Percentiles rank a stretch among this genome's conserved stretches.
phyloP scores from a whole-genome alignment of 2,888 invertebrate species.

The Camptogramma bilineatum region DNA sequence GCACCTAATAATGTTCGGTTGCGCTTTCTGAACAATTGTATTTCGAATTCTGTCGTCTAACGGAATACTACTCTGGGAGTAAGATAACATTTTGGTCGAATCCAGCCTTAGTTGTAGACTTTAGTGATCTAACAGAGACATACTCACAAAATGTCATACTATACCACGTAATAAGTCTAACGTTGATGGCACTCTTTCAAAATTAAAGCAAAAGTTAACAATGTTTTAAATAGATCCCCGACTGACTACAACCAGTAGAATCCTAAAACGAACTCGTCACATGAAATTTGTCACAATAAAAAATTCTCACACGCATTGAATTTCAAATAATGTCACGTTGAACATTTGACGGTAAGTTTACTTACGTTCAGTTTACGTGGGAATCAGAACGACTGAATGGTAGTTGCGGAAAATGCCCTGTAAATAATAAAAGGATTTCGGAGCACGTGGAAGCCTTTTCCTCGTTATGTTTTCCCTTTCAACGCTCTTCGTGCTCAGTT shows the following conservation, averaged over 20 bases:
- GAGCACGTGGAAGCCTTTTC: constrained; percentile 53
- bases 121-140: too few relatives aligned
- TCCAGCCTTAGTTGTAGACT: too few relatives aligned
- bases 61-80: too few relatives aligned
- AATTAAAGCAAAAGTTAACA: too few relatives aligned
- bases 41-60: too few relatives aligned
- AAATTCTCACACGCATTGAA: constrained; percentile 25
- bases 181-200: too few relatives aligned
- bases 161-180: too few relatives aligned
- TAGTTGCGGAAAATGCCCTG: constrained; percentile 65
- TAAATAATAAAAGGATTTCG: constrained; percentile 65
- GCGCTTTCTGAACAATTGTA: too few relatives aligned
- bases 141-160: too few relatives aligned
- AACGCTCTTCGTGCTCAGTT: constrained; percentile 50
- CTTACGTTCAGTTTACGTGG: constrained; percentile 51
- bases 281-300: constrained; percentile 17
- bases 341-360: constrained; percentile 43
- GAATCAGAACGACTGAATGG: constrained; percentile 61
- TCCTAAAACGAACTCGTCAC: not conserved
- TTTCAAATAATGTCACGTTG: constrained; percentile 32
- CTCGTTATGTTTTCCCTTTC: constrained; percentile 53
- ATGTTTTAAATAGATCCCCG: too few relatives aligned
- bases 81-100: too few relatives aligned
- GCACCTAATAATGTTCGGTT: too few relatives aligned
- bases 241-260: not conserved